These are phyloP conservation scores for Venustaconcha ellipsiformis DNA, from an alignment of 1,140 invertebrate genomes.

Conservation along the genomic window DNA sequence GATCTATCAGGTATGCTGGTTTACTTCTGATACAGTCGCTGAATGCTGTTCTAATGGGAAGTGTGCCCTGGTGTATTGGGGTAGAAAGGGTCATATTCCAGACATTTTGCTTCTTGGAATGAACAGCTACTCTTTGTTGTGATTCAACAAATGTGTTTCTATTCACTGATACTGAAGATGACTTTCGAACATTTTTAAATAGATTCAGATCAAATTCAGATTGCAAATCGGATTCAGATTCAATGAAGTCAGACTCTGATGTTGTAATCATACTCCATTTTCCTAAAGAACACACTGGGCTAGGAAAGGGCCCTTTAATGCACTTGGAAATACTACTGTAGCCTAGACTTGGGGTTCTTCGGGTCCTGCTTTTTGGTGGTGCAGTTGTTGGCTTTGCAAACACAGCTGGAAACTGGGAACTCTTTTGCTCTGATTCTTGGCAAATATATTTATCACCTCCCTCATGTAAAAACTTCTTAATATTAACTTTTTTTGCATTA, in stretches of 20 bases:
- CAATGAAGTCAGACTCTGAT: not conserved
- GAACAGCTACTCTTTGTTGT: too few relatives aligned
- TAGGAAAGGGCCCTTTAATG: too few relatives aligned
- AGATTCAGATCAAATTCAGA: slow-evolving; percentile 23
- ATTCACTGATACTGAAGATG: not conserved
- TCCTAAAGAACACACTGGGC: too few relatives aligned
- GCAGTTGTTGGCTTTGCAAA: slow-evolving; percentile 23
- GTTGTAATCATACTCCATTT: too few relatives aligned
- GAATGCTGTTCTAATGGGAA: slow-evolving; percentile 22
- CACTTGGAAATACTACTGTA: not conserved
- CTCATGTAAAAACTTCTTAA: too few relatives aligned
- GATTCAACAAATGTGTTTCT: too few relatives aligned
- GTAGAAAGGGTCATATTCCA: slow-evolving; percentile 13
- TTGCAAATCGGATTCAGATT: slow-evolving; percentile 10
- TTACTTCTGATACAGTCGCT: slow-evolving; percentile 23
- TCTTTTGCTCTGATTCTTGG: too few relatives aligned
- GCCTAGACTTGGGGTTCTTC: slow-evolving; percentile 17
- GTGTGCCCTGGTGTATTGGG: slow-evolving; percentile 1
- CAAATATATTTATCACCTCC: too few relatives aligned
- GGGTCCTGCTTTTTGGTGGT: slow-evolving; percentile 20
- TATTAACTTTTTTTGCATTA: too few relatives aligned
- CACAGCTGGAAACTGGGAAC: not conserved
- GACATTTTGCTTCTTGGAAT: too few relatives aligned
- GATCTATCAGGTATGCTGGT: not conserved
- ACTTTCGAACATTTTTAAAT: slow-evolving; percentile 7